phyloP scores from a whole-genome alignment of 2,113 vertebrate genomes.

The Coregonus clupeaformis region DNA sequence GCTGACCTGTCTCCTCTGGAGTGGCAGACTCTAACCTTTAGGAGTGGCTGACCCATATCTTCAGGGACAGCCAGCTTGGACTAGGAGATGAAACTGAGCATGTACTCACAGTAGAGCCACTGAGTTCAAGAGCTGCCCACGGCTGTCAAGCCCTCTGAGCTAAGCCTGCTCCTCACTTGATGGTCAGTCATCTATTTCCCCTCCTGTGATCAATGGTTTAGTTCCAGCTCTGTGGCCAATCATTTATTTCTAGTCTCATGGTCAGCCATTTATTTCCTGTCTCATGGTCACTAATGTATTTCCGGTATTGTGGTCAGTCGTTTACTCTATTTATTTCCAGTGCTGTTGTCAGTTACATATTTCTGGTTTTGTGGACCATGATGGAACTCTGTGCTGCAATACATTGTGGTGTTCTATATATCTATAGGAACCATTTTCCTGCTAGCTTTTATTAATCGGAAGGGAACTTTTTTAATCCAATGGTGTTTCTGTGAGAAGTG shows the following conservation, averaged over 20 bases:
- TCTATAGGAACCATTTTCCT: constrained; percentile 41
- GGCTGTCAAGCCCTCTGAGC: constrained; percentile 62
- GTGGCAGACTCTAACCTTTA: constrained; percentile 65
- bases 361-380: constrained; percentile 48
- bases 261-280: constrained; percentile 43
- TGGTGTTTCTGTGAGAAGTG: constrained; percentile 24
- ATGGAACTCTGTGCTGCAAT: constrained; percentile 19
- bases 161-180: constrained; percentile 57
- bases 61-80: constrained; percentile 49
- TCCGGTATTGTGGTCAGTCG: constrained; percentile 58
- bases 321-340: constrained; percentile 39
- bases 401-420: background rate
- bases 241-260: constrained; percentile 31
- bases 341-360: constrained; percentile 45
- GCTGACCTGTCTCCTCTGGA: constrained; percentile 47
- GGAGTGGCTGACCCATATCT: constrained; percentile 56
- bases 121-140: constrained; percentile 28
- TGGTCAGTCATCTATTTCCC: constrained; percentile 64
- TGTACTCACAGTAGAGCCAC: constrained; percentile 41
- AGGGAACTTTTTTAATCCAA: constrained; percentile 44
- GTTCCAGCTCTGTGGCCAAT: constrained; percentile 56
- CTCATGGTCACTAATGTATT: constrained; percentile 56
- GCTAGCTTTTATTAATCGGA: constrained; percentile 55
- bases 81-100: constrained; percentile 47
- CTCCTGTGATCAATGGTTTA: constrained; percentile 61